Evolutionary conservation across 2,113 vertebrate genomes (phyloP).

Genomic region (Channa argus): DNA sequence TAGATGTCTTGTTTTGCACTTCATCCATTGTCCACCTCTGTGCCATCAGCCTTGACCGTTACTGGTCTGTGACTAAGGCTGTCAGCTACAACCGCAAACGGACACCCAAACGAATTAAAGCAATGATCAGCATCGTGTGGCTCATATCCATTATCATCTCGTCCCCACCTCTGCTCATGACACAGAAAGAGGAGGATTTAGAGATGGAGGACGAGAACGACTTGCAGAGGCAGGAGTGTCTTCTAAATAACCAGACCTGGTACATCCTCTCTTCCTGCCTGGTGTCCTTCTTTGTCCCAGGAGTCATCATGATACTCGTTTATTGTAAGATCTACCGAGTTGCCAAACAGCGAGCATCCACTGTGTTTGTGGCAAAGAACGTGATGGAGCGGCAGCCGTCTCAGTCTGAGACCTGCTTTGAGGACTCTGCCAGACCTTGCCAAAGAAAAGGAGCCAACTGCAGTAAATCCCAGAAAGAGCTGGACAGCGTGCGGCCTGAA

Average conservation of each 20-base stretch:
- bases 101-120: constrained; percentile 85
- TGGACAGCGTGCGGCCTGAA: constrained; percentile 64
- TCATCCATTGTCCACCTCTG: constrained; percentile 91
- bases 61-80: constrained; percentile 90
- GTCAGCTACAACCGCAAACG: constrained; percentile 88
- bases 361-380: constrained; percentile 81
- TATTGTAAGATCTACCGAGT: constrained; percentile 90
- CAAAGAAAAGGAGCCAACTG: constrained; percentile 25
- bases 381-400: constrained; percentile 66
- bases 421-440: constrained; percentile 7
- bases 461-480: constrained; percentile 31
- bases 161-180: constrained; percentile 86
- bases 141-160: constrained; percentile 85
- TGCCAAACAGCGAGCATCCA: constrained; percentile 81
- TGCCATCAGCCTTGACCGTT: constrained; percentile 90
- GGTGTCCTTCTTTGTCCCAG: constrained; percentile 89
- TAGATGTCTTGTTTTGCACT: constrained; percentile 90
- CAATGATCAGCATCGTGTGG: constrained; percentile 87
- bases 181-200: constrained; percentile 46
- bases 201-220: not conserved
- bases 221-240: constrained; percentile 70
- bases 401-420: constrained; percentile 78
- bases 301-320: constrained; percentile 88
- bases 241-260: constrained; percentile 89
- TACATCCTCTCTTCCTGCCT: constrained; percentile 89